Base-by-base conservation (phyloP, 2,888 invertebrate species). In the Augiades crinisus region DNA sequence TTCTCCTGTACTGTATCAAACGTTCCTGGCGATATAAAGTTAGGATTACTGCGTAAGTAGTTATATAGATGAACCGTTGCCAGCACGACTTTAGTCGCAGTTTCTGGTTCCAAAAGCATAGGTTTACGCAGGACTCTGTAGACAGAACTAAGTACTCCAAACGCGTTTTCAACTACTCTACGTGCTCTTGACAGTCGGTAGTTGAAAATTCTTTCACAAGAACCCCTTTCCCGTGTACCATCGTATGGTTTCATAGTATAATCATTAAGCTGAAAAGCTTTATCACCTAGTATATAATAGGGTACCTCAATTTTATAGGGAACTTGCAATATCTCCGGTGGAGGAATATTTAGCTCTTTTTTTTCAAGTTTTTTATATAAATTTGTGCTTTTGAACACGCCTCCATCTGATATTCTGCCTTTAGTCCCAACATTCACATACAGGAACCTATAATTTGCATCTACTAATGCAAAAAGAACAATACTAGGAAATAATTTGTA, bases 61-160 rank as follows among this genome's bases (percentile, higher is more conserved):
- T 62, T 64, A 57, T 62, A 58, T 27, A 62, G 44, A 47, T 62
- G 43, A 55, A 62, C 52, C 33, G 59, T 51, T 37, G 58, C 57
- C 19, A 37, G 37, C 17, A 37, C 37, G 19, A 37, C 19, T 57
- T 59, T 57, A 46, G 56, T 62, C 19, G 61, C 60, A 17, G 30
- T 55, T 59, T 63, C 55, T 54, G 63, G 61, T 41, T 63, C 58
- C 54, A 61, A 57, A 12, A 63, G 46, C 59, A 60, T 60, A 31
- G 61, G 61, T 61, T 61, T 63, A 50, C 59, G 41, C 44, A 53
- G 30, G 30, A 53, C 53, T 53, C 47, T 47, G 37, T 31, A 52
- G n/a, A 31, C 38, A n/a, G 52, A 50, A 12, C 43, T 34, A n/a
- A n/a, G n/a, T n/a, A n/a, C n/a, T n/a, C n/a, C n/a, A n/a, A n/a